Evolutionary conservation across 23 tunicate genomes (phyloP).

Genomic region (Oikopleura dioica): DNA sequence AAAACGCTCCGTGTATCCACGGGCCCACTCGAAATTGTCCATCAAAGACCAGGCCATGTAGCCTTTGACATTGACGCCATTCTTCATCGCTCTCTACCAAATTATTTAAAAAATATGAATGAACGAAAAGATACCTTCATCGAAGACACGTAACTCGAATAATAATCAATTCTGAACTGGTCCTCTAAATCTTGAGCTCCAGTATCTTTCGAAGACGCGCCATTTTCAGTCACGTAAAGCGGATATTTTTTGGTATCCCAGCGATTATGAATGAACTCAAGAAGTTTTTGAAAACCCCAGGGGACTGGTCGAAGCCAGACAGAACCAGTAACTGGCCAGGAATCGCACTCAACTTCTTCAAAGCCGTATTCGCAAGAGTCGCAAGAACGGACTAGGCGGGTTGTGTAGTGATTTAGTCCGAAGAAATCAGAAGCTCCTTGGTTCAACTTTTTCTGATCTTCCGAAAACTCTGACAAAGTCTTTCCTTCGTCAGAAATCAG

Average conservation of each 20-base stretch:
- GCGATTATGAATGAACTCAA: too few species aligned
- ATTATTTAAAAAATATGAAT: too few species aligned
- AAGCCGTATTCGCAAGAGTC: conserved; percentile 18
- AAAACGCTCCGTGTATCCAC: too few species aligned
- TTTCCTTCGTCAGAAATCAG: not conserved
- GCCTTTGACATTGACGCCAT: conserved; percentile 62
- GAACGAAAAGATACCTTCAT: too few species aligned
- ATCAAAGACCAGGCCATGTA: conserved; percentile 97
- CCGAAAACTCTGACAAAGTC: conserved; percentile 30
- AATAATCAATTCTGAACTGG: too few species aligned
- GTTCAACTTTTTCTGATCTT: conserved; percentile 24
- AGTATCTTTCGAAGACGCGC: too few species aligned
- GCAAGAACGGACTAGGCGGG: conserved; percentile 21
- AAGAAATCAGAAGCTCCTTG: conserved; percentile 55
- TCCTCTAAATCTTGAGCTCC: too few species aligned
- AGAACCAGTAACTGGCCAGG: conserved; percentile 67
- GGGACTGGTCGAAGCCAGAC: conserved; percentile 47
- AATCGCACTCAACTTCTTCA: conserved; percentile 17
- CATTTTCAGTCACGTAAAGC: too few species aligned
- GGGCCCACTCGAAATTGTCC: conserved; percentile 99
- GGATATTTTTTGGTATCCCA: too few species aligned
- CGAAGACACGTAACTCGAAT: too few species aligned
- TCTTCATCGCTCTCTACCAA: too few species aligned
- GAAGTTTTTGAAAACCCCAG: too few species aligned
- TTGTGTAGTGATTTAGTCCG: conserved; percentile 72